Evolutionary conservation across 2,888 invertebrate genomes (phyloP).

Genomic region (Drosophila kambysellisi): DNA sequence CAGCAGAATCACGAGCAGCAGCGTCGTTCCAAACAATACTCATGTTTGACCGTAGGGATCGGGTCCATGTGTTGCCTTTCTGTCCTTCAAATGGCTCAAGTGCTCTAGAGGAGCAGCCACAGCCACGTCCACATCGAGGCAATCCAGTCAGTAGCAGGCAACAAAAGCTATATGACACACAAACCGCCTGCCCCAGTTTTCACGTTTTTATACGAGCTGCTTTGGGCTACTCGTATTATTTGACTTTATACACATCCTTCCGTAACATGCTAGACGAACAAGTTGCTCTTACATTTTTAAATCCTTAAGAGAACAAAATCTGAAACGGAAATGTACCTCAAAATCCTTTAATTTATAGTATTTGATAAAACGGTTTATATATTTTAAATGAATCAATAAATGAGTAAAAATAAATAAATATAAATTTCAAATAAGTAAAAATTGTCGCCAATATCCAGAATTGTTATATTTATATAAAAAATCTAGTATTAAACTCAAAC

Average conservation of each 20-base stretch:
- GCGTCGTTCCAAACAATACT: slow-evolving; percentile 54
- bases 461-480: not conserved
- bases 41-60: slow-evolving; percentile 63
- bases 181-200: slow-evolving; percentile 74
- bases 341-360: not conserved
- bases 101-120: slow-evolving; percentile 54
- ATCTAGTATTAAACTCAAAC: not conserved
- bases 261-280: not conserved
- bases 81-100: slow-evolving; percentile 77
- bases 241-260: slow-evolving; percentile 7
- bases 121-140: slow-evolving; percentile 19
- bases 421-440: not conserved
- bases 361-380: not conserved
- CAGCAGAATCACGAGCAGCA: slow-evolving; percentile 29
- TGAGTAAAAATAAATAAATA: not conserved
- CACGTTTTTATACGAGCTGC: slow-evolving; percentile 35
- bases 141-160: slow-evolving; percentile 13
- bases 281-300: not conserved
- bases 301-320: not conserved
- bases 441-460: not conserved
- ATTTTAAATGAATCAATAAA: not conserved
- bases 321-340: not conserved
- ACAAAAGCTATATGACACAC: slow-evolving; percentile 52
- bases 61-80: slow-evolving; percentile 67
- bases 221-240: slow-evolving; percentile 19